Percentiles rank a stretch among this genome's conserved stretches.
Evolutionary conservation across 2,888 invertebrate species (phyloP).

Genomic region (Augochlorella aurata): DNA sequence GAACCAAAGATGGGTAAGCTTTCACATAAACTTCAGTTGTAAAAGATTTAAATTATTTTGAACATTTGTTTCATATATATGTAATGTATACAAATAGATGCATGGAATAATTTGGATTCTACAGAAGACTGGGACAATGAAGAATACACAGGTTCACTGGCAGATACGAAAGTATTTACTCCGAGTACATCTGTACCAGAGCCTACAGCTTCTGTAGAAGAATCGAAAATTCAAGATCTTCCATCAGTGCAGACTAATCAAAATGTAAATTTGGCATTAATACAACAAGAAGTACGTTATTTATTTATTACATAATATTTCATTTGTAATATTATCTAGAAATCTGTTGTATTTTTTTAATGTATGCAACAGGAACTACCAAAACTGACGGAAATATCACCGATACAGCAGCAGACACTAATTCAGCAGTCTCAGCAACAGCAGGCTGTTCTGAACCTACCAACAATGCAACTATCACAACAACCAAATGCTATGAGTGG

Average conservation of each 20-base stretch:
- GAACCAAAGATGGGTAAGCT: conserved; percentile 76
- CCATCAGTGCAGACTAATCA: conserved; percentile 70
- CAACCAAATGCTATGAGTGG: conserved; percentile 80
- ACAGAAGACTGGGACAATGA: conserved; percentile 88
- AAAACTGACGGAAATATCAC: conserved; percentile 75
- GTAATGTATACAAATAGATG: conserved; percentile 76
- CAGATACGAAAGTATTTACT: conserved; percentile 96
- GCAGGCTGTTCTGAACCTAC: conserved; percentile 73
- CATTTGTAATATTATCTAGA: conserved; percentile 24
- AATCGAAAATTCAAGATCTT: conserved; percentile 71
- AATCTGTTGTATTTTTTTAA: conserved; percentile 5
- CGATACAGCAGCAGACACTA: conserved; percentile 82
- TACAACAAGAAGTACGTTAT: conserved; percentile 72
- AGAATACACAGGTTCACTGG: conserved; percentile 96
- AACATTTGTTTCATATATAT: background rate
- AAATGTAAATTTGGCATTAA: conserved; percentile 67
- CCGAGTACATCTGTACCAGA: conserved; percentile 84
- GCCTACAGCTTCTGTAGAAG: conserved; percentile 63
- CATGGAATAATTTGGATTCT: conserved; percentile 90
- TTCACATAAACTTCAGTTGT: background rate
- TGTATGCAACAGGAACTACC: conserved; percentile 68
- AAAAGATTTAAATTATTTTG: background rate
- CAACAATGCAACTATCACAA: conserved; percentile 79
- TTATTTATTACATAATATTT: conserved; percentile 24
- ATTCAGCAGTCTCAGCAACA: conserved; percentile 80